phyloP scores from a whole-genome alignment of 2,888 invertebrate genomes.

The Epinotia nisella region DNA sequence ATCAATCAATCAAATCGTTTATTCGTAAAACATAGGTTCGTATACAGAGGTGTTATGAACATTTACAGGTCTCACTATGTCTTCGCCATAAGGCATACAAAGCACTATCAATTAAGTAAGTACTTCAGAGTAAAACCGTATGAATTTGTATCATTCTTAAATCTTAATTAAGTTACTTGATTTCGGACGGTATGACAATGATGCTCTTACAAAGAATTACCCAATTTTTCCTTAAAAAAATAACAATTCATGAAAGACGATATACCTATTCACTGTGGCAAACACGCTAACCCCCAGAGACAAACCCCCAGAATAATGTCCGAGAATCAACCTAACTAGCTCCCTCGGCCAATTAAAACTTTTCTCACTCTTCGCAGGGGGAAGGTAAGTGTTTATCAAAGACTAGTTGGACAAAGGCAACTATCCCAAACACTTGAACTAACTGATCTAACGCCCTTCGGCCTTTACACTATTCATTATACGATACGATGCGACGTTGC shows the following conservation, averaged over 20 bases:
- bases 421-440: conserved; percentile 39
- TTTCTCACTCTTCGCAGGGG: conserved; percentile 6
- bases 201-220: neutral
- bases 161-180: neutral
- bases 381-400: conserved; percentile 42
- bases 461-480: conserved; percentile 2
- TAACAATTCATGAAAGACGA: neutral
- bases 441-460: conserved; percentile 11
- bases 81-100: too few relatives aligned
- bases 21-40: too few relatives aligned
- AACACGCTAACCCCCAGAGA: neutral
- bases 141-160: too few relatives aligned
- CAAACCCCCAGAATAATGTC: conserved; percentile 5
- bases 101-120: too few relatives aligned
- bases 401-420: conserved; percentile 32
- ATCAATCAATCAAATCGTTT: too few relatives aligned
- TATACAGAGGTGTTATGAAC: too few relatives aligned
- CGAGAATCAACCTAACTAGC: conserved; percentile 15
- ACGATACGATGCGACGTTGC: neutral
- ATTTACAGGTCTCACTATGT: too few relatives aligned
- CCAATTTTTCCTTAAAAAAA: neutral
- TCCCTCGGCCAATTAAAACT: conserved; percentile 38
- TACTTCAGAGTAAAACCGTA: too few relatives aligned
- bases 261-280: neutral
- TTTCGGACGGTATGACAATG: neutral